Evolutionary conservation across 2,797 vertebrate genomes (phyloP), one percentile per base, ranked within the genome.

Genomic region (Chloroceryle amazona): DNA sequence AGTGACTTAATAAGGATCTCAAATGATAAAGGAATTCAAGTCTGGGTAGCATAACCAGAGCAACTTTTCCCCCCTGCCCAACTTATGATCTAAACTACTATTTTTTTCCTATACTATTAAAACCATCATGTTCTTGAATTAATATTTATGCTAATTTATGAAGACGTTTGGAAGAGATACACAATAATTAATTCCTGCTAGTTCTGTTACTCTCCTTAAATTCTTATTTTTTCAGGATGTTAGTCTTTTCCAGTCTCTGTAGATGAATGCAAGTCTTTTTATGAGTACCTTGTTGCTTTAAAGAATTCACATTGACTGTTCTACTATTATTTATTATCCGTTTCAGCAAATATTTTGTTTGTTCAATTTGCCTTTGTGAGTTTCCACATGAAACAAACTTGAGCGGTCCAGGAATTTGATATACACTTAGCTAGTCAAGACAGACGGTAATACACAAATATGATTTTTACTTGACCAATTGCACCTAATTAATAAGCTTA

Each of bases 1-100:
- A 96, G 90, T 88, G 92, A 93, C 92, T 97, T 95, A 97, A 96
- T 97, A 95, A 96, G 96, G 95, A 96, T 97, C 95, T 97, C 90
- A 86, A 94, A 94, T 95, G 96, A 97, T 97, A 95, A 96, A 97
- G 83, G 95, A 94, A 95, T 95, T 96, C 81, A 67, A 82, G 75
- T 96, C 94, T 96, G 91, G 89, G 87, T 68, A 90, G 63, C 86
- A 95, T 79, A 95, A 87, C 71, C 68, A 93, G 55, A 94, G 61
- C 47, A 90, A 88, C 47, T 46, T 33, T 28, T 6, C 3, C 1
- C 2, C 4, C 3, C 39, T 44, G 26, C 42, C 26, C 0, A 74
- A 58, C 28, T 49, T 87, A 42, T 44, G 84, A 62, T 79, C 55
- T 89, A 86, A 95, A 91, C 63, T 68, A 33, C n/a, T 58, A 29